These are phyloP conservation scores for Cichlasoma orientale DNA, from an alignment of 2,797 vertebrate genomes.

Conservation along the genomic window DNA sequence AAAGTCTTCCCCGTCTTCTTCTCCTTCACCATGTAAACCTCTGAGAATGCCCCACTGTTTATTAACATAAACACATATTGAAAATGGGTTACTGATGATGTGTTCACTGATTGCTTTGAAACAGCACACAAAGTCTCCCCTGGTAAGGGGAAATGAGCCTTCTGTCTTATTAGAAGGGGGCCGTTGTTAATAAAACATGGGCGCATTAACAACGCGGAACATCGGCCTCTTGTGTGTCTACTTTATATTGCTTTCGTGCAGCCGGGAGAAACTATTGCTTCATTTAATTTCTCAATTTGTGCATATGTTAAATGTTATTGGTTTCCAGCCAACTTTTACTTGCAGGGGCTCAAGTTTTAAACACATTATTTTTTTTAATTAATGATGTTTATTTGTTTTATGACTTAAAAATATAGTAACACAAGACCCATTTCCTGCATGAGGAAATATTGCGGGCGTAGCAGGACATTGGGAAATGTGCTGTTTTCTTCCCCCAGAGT, in stretches of 20 bases:
- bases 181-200: neutral
- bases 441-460: neutral
- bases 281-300: neutral
- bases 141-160: neutral
- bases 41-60: conserved; percentile 93
- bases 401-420: neutral
- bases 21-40: conserved; percentile 96
- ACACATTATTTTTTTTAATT: neutral
- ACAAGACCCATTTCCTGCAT: neutral
- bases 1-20: conserved; percentile 89
- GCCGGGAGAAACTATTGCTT: neutral
- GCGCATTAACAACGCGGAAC: neutral
- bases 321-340: neutral
- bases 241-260: neutral
- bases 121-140: neutral
- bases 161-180: conserved; percentile 3
- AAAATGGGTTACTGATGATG: neutral
- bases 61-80: neutral
- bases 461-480: neutral
- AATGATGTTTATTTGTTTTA: neutral
- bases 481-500: neutral
- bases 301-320: neutral
- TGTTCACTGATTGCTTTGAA: conserved; percentile 1
- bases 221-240: neutral
- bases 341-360: neutral